Conservation (phyloP, 2,888 invertebrate species). For the Omphaloscelis lunosa region DNA sequence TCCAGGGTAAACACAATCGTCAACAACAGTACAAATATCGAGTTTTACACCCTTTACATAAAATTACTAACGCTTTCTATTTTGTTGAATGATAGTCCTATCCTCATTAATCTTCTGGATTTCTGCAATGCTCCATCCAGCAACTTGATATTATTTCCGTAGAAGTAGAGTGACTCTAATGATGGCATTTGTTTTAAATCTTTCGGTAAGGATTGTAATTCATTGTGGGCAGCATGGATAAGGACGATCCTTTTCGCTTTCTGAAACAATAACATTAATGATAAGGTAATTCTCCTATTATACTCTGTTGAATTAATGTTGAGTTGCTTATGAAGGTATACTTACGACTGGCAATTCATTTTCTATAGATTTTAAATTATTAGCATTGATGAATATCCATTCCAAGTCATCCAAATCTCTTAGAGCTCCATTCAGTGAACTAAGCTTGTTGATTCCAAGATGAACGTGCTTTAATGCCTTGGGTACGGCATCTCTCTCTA, state of each 20-base stretch:
- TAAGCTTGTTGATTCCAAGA: slow-evolving; percentile 94
- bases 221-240: slow-evolving; percentile 94
- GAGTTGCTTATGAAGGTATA: slow-evolving; percentile 40
- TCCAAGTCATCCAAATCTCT: slow-evolving; percentile 93
- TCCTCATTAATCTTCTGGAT: slow-evolving; percentile 92
- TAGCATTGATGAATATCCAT: slow-evolving; percentile 95
- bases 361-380: slow-evolving; percentile 94
- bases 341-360: slow-evolving; percentile 93
- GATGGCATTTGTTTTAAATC: slow-evolving; percentile 93
- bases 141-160: slow-evolving; percentile 93
- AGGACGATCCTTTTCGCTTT: slow-evolving; percentile 92
- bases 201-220: slow-evolving; percentile 92
- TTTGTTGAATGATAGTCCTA: slow-evolving; percentile 94
- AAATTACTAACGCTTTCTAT: slow-evolving; percentile 92
- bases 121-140: slow-evolving; percentile 94
- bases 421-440: slow-evolving; percentile 94
- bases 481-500: slow-evolving; percentile 94
- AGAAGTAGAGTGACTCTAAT: slow-evolving; percentile 93
- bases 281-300: slow-evolving; percentile 8
- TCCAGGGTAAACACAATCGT: not conserved
- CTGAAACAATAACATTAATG: slow-evolving; percentile 70
- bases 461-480: slow-evolving; percentile 93
- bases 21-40: not conserved
- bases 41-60: not conserved
- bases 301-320: slow-evolving; percentile 3